Conservation (phyloP, 2,113 vertebrate genomes). For the Pseudorasbora parva region DNA sequence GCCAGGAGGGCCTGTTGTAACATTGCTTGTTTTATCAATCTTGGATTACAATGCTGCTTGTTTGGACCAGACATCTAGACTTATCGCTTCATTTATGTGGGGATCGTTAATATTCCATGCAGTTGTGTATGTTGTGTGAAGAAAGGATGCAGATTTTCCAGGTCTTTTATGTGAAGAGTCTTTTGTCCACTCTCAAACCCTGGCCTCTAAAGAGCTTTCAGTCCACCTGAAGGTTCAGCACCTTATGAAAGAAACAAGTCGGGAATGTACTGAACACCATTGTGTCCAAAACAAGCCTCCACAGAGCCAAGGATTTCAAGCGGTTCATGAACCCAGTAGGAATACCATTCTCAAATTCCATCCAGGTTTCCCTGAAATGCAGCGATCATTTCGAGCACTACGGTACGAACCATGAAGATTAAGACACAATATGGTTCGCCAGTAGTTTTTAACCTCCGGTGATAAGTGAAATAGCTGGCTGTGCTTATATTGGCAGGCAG, state of each 20-base stretch:
- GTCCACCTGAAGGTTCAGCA: slow-evolving; percentile 37
- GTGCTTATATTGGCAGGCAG: background rate
- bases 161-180: slow-evolving; percentile 39
- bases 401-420: background rate
- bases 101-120: background rate
- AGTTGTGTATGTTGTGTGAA: background rate
- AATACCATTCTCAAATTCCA: slow-evolving; percentile 16
- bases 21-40: background rate
- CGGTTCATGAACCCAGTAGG: slow-evolving; percentile 24
- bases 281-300: slow-evolving; percentile 25
- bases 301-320: slow-evolving; percentile 31
- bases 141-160: slow-evolving; percentile 11
- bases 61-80: background rate
- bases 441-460: background rate
- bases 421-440: slow-evolving; percentile 21
- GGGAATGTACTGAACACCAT: slow-evolving; percentile 3
- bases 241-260: slow-evolving; percentile 19
- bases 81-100: background rate
- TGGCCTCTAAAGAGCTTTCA: slow-evolving; percentile 34
- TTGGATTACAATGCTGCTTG: background rate
- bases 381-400: slow-evolving; percentile 4
- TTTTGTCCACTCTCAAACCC: slow-evolving; percentile 13
- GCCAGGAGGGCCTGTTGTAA: background rate
- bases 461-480: slow-evolving; percentile 23
- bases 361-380: background rate